Conservation (phyloP, 2,797 vertebrate genomes). For the Cynopterus sphinx region DNA sequence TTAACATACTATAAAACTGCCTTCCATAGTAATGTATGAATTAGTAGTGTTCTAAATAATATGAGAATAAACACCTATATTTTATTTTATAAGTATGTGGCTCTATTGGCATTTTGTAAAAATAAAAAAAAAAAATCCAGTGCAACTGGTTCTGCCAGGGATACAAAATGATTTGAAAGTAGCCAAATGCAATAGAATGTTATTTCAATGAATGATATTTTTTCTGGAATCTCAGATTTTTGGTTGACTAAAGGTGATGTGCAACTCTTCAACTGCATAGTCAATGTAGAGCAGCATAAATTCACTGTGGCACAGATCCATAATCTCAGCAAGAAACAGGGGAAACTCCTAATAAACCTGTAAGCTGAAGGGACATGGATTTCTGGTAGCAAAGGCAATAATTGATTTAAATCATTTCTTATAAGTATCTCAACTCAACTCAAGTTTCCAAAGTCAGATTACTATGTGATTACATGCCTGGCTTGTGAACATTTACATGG, state of each 20-base stretch:
- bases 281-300: conserved; percentile 90
- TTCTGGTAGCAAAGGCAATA: conserved; percentile 80
- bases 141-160: conserved; percentile 42
- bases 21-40: conserved; percentile 66
- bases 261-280: conserved; percentile 95
- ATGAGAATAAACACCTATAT: conserved; percentile 67
- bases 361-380: conserved; percentile 71
- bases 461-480: conserved; percentile 64
- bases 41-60: conserved; percentile 29
- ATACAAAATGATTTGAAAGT: conserved; percentile 59
- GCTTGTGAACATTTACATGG: conserved; percentile 53
- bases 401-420: conserved; percentile 63
- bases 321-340: conserved; percentile 82
- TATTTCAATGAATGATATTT: conserved; percentile 35
- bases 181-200: conserved; percentile 3
- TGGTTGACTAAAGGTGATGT: conserved; percentile 80
- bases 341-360: conserved; percentile 82
- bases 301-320: conserved; percentile 82
- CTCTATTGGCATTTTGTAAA: conserved; percentile 53
- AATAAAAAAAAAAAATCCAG: conserved; percentile 56
- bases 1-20: conserved; percentile 64
- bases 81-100: background rate
- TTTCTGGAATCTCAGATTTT: conserved; percentile 72
- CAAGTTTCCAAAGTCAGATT: conserved; percentile 74
- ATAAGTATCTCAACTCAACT: conserved; percentile 70